Base-by-base conservation (phyloP, 2,113 vertebrate species). In the Toxotes chatareus region DNA sequence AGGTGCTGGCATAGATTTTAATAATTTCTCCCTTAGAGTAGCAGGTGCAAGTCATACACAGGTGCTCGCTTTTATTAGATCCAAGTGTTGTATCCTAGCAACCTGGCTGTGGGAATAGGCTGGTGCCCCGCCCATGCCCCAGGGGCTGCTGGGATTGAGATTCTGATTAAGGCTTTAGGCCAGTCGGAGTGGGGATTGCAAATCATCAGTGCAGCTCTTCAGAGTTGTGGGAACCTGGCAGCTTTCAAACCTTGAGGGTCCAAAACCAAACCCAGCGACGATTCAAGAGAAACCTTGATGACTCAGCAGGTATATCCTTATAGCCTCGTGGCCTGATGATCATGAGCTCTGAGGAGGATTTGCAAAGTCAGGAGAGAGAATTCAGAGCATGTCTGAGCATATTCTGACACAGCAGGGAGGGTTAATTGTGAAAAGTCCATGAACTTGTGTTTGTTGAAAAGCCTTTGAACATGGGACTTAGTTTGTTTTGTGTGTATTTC, bases 21-120 rank as follows among this genome's bases (percentile, higher is more conserved):
- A 85, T 88, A 89, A 90, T 87, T 80, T 73, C 65, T 73, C 69
- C 79, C 61, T 74, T 59, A 63, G 46, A 82, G 76, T 74, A 91
- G 86, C 85, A 90, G 86, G 90, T 94, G 91, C 85, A 88, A 85
- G 78, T 87, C 82, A 85, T 62, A 81, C 64, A 90, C 85, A 93
- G 86, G 88, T 91, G 89, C 76, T 83, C 73, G n/a, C 63, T 88
- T 90, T 89, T 83, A 92, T 88, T 74, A 90, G 83, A 85, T 80
- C 86, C 78, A 83, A 79, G 79, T 42, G 57, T 73, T 76, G 93
- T 91, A 91, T 89, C 92, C 86, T 86, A 86, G 87, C 93, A 93
- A 91, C 89, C 79, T 38, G 73, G 76, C 82, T 78, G 70, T 85
- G 88, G 87, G 91, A 90, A 84, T 83, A 76, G 84, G 32, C 55